Base-by-base conservation (phyloP, 2,113 vertebrate genomes). In the Leuciscus idus region DNA sequence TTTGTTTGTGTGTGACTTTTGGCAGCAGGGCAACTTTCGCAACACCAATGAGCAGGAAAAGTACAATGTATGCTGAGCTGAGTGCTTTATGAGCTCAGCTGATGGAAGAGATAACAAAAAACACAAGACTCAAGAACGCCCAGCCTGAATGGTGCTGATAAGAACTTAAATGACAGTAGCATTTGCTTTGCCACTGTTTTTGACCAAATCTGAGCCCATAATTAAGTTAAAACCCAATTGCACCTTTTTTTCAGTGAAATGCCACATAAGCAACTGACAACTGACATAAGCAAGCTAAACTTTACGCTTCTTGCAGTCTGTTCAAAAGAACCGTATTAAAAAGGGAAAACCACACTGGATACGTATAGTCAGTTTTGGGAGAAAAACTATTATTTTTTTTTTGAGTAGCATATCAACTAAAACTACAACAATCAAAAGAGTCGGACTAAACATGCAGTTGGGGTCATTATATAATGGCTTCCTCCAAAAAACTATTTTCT, bases 1-100 rank as follows among this genome's bases (percentile, higher is more conserved):
- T 94, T 95, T 95, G 94, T 92, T 92, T 90, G 80, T 86, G 84
- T 84, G 73, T 86, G 90, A 94, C 91, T 93, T 92, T 88, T 83
- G 92, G 92, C 92, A 95, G 88, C 26, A n/a, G 6, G 83, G 85
- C n/a, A 48, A 91, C 92, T 95, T 93, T 93, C 86, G 88, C 90
- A 94, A 94, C 90, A 87, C 26, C 57, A 55, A 17, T 48, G 4
- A 70, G 36, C 79, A 90, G 88, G 85, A 72, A 59, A 80, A 1
- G 36, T 88, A 91, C 85, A 90, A 91, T 88, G 89, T 87, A 55
- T 85, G 90, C 84, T 66, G 85, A 88, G 79, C 88, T 89, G 85
- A 80, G 55, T 84, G 86, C 85, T 90, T 88, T 83, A 6, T 1
- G 90, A 77, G 81, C 50, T 91, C 68, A 90, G 19, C 81, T 87